phyloP scores from a whole-genome alignment of 2,113 vertebrate genomes.

The Campylomormyrus tamandua region DNA sequence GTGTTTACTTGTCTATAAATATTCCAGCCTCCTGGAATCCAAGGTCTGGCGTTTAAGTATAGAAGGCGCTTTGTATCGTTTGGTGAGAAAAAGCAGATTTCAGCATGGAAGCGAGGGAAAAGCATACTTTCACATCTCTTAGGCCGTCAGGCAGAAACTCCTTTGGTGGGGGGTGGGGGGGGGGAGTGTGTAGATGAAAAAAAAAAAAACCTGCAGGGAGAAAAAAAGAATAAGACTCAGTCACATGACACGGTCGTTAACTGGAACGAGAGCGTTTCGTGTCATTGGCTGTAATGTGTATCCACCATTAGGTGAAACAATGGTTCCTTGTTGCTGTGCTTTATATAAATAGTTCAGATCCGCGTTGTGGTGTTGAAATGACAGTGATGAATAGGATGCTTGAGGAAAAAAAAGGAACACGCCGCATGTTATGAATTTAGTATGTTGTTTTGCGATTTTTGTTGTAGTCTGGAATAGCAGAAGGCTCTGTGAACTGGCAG shows the following conservation, averaged over 20 bases:
- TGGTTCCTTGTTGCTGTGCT: not conserved
- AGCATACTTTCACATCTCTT: not conserved
- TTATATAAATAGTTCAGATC: not conserved
- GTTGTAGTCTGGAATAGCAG: not conserved
- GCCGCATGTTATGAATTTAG: not conserved
- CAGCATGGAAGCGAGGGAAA: not conserved
- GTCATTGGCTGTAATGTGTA: not conserved
- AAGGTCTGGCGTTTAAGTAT: not conserved
- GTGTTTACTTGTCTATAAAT: not conserved
- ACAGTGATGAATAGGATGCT: not conserved
- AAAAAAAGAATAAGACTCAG: not conserved
- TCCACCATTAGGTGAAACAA: not conserved
- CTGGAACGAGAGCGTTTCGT: not conserved
- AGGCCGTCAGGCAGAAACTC: not conserved
- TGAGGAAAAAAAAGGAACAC: not conserved
- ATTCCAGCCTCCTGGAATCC: not conserved
- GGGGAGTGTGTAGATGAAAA: not conserved
- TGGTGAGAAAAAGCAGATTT: not conserved
- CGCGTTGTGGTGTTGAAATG: not conserved
- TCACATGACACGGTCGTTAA: not conserved
- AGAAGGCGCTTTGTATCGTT: not conserved
- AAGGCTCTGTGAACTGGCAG: not conserved
- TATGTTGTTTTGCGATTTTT: not conserved
- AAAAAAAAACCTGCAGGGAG: not conserved
- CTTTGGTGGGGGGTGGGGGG: not conserved